Evolutionary conservation across 1,140 invertebrate genomes (phyloP).

Genomic region (Pseudomyrmex cubaensis): DNA sequence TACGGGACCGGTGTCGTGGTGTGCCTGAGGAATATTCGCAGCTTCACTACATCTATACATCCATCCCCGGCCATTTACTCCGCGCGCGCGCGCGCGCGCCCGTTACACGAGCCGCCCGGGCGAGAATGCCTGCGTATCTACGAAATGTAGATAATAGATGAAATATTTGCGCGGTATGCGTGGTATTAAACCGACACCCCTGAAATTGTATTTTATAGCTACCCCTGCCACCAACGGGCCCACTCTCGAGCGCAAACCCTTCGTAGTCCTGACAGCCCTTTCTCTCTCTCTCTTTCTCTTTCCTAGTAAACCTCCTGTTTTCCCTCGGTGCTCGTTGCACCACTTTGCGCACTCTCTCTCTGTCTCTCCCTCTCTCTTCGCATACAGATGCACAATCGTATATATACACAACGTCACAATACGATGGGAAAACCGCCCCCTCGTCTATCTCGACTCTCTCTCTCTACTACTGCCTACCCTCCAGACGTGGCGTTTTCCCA

Average conservation of each 20-base stretch:
- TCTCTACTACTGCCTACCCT: not conserved
- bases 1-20: not conserved
- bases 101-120: conserved; percentile 49
- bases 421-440: conserved; percentile 26
- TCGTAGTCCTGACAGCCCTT: conserved; percentile 33
- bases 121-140: conserved; percentile 64
- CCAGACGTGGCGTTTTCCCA: conserved; percentile 56
- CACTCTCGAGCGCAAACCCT: conserved; percentile 38
- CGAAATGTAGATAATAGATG: conserved; percentile 73
- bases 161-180: conserved; percentile 72
- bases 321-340: conserved; percentile 9
- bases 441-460: not conserved
- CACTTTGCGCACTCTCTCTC: not conserved
- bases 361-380: not conserved
- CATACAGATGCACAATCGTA: conserved; percentile 51
- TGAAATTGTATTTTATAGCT: conserved; percentile 71
- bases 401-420: conserved; percentile 45
- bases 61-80: conserved; percentile 52
- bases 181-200: conserved; percentile 71
- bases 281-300: not conserved
- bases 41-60: conserved; percentile 1
- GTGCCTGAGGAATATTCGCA: conserved; percentile 37
- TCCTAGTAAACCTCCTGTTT: not conserved
- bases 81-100: conserved; percentile 40
- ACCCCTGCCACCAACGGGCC: conserved; percentile 39